Conservation (phyloP, 1,140 invertebrate genomes). For the Mylabris phalerata region DNA sequence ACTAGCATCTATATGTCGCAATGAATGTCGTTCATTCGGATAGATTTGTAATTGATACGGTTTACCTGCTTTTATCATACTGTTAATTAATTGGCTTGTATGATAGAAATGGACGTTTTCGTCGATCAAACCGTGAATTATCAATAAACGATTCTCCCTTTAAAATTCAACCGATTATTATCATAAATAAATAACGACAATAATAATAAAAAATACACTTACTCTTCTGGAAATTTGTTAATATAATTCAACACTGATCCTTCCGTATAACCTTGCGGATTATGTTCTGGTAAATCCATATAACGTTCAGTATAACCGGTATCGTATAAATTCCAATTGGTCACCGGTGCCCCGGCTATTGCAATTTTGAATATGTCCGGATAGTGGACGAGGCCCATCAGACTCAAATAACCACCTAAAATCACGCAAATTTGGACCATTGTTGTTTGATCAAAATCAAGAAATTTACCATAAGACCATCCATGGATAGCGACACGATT, state of each 20-base stretch:
- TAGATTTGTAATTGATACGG: slow-evolving; percentile 87
- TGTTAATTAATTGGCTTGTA: slow-evolving; percentile 84
- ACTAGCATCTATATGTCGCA: slow-evolving; percentile 85
- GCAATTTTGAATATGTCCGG: slow-evolving; percentile 82
- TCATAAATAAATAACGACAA: no score
- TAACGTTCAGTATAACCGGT: slow-evolving; percentile 97
- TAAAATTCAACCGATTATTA: no score
- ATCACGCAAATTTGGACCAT: no score
- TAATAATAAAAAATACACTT: slow-evolving; percentile 38
- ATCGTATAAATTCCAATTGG: slow-evolving; percentile 87
- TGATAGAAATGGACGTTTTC: slow-evolving; percentile 99
- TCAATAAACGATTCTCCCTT: slow-evolving; percentile 87
- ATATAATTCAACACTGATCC: slow-evolving; percentile 74
- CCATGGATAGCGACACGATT: slow-evolving; percentile 90
- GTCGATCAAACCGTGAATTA: slow-evolving; percentile 96
- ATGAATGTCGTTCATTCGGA: slow-evolving; percentile 89
- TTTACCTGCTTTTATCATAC: slow-evolving; percentile 85
- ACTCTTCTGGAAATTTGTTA: slow-evolving; percentile 86
- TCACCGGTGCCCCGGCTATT: slow-evolving; percentile 95
- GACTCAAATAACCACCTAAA: slow-evolving; percentile 64
- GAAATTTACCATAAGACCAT: slow-evolving; percentile 81
- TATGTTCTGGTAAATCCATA: slow-evolving; percentile 85
- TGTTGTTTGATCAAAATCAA: no score
- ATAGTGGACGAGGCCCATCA: slow-evolving; percentile 78
- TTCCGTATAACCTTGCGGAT: slow-evolving; percentile 68